Evolutionary conservation across 64 coral and sea anemone genomes (phyloP), one percentile per base, ranked within the genome.

Genomic region (Trachythela sp.): DNA sequence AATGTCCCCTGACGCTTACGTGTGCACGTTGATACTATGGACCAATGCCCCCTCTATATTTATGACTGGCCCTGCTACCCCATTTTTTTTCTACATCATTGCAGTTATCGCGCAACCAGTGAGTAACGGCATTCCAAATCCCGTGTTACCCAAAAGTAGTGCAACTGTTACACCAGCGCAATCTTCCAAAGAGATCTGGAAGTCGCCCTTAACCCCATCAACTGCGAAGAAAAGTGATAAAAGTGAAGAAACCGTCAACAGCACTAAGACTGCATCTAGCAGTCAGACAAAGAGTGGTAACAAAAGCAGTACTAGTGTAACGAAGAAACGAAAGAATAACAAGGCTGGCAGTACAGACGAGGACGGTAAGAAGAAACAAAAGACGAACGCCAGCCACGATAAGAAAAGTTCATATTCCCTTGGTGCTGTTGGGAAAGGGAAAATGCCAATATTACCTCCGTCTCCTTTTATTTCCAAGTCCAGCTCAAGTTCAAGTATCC

Each of bases 281-380:
- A 37, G 8, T 2, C 13, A 80, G 0, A 37, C 75, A 14, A 80
- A 36, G 15, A 37, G 11, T 22, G 13, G 37, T 30, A 15, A 2
- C 30, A 36, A 15, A 14, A 35, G 75, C 75, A 80, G 15, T 8
- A 15, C 26, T 37, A 39, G 75, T 38, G 13, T 39, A 34, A 35
- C 30, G 13, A 80, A 80, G 30, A 80, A 80, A 39, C 75, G 75
- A 39, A 80, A 80, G 75, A 36, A 80, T 22, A 80, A 35, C 37
- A 80, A 80, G 37, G 75, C 27, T 38, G 33, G 75, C 15, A 35
- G 37, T 20, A 13, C 33, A 1, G 75, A 80, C 8, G 75, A 80
- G 0, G 75, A 80, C 6, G 37, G 2, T 15, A 80, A 80, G 75
- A 80, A 80, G 35, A 80, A 80, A 39, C 75, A 80, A 35, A 80